Evolutionary conservation across 2,888 invertebrate species (phyloP).

Genomic region (Drosophila cognata): DNA sequence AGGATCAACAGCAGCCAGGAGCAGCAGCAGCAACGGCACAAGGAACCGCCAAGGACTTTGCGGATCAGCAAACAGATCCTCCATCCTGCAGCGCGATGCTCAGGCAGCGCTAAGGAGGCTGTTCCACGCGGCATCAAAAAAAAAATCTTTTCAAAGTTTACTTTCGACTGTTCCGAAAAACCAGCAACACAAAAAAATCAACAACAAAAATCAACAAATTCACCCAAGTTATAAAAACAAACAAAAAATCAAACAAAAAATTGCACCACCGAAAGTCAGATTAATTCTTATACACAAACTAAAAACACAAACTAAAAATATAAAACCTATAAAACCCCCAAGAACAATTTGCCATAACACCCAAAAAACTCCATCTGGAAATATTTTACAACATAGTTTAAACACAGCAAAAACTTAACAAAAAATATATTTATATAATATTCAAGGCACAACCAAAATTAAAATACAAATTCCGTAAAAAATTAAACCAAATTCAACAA

Average conservation of each 20-base stretch:
- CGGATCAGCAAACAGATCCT: slow-evolving; percentile 60
- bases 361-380: slow-evolving; percentile 18
- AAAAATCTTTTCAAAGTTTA: slow-evolving; percentile 57
- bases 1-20: slow-evolving; percentile 72
- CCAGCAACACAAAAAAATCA: slow-evolving; percentile 10
- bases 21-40: slow-evolving; percentile 56
- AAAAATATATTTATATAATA: slow-evolving; percentile 2
- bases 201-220: slow-evolving; percentile 35
- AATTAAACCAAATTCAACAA: slow-evolving; percentile 29
- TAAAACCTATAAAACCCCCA: slow-evolving; percentile 9
- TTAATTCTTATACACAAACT: slow-evolving; percentile 64
- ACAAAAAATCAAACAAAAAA: slow-evolving; percentile 32
- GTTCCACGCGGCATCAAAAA: slow-evolving; percentile 60
- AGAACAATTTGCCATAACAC: slow-evolving; percentile 49
- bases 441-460: slow-evolving; percentile 18
- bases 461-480: slow-evolving; percentile 19
- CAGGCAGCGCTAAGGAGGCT: slow-evolving; percentile 62
- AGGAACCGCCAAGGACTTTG: slow-evolving; percentile 58
- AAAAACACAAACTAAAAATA: slow-evolving; percentile 28
- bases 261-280: slow-evolving; percentile 79
- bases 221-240: slow-evolving; percentile 54
- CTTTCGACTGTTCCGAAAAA: slow-evolving; percentile 53
- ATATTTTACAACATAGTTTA: slow-evolving; percentile 50
- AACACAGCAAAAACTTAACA: slow-evolving; percentile 24
- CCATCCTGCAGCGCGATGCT: slow-evolving; percentile 60